phyloP scores from a whole-genome alignment of 2,797 vertebrate genomes.

The Muscicapa comitata region DNA sequence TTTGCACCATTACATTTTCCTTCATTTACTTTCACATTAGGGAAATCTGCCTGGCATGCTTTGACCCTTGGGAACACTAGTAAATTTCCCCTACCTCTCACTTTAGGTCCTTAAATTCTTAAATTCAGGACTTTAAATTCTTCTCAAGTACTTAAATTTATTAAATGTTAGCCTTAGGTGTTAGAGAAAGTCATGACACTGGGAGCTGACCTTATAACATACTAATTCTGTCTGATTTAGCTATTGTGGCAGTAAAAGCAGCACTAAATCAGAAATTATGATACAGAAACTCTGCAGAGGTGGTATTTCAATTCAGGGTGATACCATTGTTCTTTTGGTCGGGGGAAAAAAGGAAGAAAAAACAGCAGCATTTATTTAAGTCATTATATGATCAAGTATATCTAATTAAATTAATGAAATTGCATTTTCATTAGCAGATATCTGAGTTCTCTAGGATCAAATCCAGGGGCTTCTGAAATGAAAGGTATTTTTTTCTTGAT shows the following conservation, averaged over 20 bases:
- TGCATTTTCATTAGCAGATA: not conserved
- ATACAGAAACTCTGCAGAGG: not conserved
- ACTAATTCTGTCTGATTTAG: not conserved
- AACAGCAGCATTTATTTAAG: not conserved
- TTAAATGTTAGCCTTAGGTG: not conserved
- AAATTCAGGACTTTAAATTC: not conserved
- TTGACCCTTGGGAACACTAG: not conserved
- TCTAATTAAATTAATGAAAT: not conserved
- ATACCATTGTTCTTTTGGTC: not conserved
- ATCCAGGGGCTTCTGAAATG: not conserved
- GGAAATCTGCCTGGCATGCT: not conserved
- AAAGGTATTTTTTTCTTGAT: not conserved
- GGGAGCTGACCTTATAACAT: not conserved
- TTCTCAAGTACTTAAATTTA: not conserved
- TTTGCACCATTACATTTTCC: not conserved
- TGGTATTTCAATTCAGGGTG: not conserved
- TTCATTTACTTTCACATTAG: not conserved
- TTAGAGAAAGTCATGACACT: not conserved
- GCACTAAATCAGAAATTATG: not conserved
- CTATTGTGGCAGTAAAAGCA: not conserved
- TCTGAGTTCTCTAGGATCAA: not conserved
- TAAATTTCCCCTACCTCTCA: not conserved
- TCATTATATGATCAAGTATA: not conserved
- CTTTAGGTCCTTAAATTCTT: not conserved
- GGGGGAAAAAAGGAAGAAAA: not conserved